Evolutionary conservation across 2,888 invertebrate species (phyloP).

Genomic region (Tachina lurida): DNA sequence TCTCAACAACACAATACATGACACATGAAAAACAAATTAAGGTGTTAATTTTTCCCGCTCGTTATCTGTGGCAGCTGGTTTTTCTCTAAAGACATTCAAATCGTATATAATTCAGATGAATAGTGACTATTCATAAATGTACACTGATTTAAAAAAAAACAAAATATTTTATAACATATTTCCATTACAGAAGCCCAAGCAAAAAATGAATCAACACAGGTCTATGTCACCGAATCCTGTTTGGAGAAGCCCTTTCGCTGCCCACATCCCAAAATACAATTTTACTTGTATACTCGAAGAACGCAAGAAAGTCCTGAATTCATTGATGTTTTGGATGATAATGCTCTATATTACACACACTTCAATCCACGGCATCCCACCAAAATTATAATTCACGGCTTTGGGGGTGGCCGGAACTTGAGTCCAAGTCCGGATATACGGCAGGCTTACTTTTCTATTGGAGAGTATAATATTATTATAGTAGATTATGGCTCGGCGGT

Average conservation of each 20-base stretch:
- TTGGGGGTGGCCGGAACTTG: constrained; percentile 91
- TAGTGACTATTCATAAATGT: background rate
- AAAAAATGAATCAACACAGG: constrained; percentile 82
- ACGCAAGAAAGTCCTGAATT: constrained; percentile 90
- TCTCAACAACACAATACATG: constrained; percentile 15
- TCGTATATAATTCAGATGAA: constrained; percentile 15
- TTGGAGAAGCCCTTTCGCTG: constrained; percentile 91
- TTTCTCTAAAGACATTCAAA: constrained; percentile 3
- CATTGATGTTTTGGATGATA: constrained; percentile 87
- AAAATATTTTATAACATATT: background rate
- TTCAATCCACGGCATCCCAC: constrained; percentile 91
- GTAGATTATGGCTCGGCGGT: constrained; percentile 93
- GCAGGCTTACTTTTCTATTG: constrained; percentile 90
- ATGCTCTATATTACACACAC: constrained; percentile 88
- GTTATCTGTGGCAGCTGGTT: constrained; percentile 1
- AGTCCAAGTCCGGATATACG: constrained; percentile 93
- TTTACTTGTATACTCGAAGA: constrained; percentile 91
- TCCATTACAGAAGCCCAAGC: constrained; percentile 75
- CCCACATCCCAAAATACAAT: constrained; percentile 92
- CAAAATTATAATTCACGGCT: constrained; percentile 95
- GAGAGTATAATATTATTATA: constrained; percentile 93
- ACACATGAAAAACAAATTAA: constrained; percentile 53
- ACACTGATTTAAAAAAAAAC: constrained; percentile 14
- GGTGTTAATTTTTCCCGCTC: constrained; percentile 8
- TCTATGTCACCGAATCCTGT: constrained; percentile 91